Evolutionary conservation across 1,140 invertebrate species (phyloP), one percentile per base, ranked within the genome.

Genomic region (Drusus annulatus): DNA sequence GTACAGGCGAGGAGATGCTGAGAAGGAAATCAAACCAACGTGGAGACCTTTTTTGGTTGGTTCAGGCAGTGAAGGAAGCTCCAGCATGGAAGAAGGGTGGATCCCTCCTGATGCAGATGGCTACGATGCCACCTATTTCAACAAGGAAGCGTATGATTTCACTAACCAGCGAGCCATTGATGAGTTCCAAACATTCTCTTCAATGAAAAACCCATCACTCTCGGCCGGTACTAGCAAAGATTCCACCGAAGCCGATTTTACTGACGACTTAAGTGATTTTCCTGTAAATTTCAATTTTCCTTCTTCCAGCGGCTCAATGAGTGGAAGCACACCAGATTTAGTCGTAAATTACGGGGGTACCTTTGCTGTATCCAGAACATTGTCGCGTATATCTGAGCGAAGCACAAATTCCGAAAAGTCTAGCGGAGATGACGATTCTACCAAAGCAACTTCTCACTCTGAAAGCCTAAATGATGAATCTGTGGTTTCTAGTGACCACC

Each of bases 381-480:
- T 97, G 19, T 96, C 95, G 1, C 90, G 95, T 71, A 97, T 97
- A 84, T 96, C 95, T 3, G 96, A 97, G 88, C 90, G 95, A 23
- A 96, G 95, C 80, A 96, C 95, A 8, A 95, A 95, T 16, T 97
- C 95, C 0, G 95, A 96, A 84, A 90, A 91, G 85, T 91, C 92
- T 2, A 94, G 94, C 85, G 93, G 95, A 81, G 92, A 96, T 80
- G 95, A 96, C 85, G 95, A 96, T 87, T 95, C 95, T 0, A 95
- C 95, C 31, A 96, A 96, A 88, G 94, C 94, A 0, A 95, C 93
- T 45, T 93, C 93, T 4, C 91, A 94, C 71, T 95, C 95, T 6
- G 94, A 95, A 56, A 96, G 95, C 86, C 91, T 95, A 69, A 94
- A 95, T 83, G 95, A 96, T 85, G 95, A 96, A 85, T 96, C 95